These are phyloP conservation scores for Nerophis ophidion DNA, from an alignment of 2,113 vertebrate species.

Conservation along the genomic window DNA sequence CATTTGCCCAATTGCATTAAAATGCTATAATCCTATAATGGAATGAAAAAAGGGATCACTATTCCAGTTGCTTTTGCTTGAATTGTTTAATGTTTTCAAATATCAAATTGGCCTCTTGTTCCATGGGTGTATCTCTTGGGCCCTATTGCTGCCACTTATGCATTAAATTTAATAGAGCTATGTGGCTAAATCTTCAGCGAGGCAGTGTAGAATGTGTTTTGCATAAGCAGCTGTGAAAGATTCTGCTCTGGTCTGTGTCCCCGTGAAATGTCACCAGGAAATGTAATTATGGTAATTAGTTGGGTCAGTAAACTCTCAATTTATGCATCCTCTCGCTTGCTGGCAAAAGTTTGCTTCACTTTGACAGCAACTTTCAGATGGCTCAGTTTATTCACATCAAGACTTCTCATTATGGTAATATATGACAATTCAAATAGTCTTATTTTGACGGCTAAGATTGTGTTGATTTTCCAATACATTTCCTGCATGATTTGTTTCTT, in stretches of 20 bases:
- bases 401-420: constrained; percentile 30
- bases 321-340: constrained; percentile 19
- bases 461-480: constrained; percentile 2
- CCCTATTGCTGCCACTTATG: constrained; percentile 36
- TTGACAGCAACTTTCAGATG: constrained; percentile 17
- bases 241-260: constrained; percentile 38
- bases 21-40: constrained; percentile 13
- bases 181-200: constrained; percentile 24
- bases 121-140: constrained; percentile 21
- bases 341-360: constrained; percentile 4
- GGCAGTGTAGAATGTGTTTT: constrained; percentile 46
- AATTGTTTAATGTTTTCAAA: constrained; percentile 38
- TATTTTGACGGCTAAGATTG: not conserved
- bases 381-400: constrained; percentile 8
- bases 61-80: constrained; percentile 10
- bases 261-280: constrained; percentile 47
- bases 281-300: constrained; percentile 51
- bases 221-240: constrained; percentile 34
- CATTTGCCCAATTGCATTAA: constrained; percentile 2
- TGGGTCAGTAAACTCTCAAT: constrained; percentile 23
- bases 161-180: constrained; percentile 46
- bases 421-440: constrained; percentile 14
- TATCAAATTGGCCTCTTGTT: constrained; percentile 35
- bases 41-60: constrained; percentile 11
- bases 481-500: constrained; percentile 6